These are phyloP conservation scores for Gastracanthus pulcherrimus DNA, from an alignment of 2,888 invertebrate species.

Conservation along the genomic window DNA sequence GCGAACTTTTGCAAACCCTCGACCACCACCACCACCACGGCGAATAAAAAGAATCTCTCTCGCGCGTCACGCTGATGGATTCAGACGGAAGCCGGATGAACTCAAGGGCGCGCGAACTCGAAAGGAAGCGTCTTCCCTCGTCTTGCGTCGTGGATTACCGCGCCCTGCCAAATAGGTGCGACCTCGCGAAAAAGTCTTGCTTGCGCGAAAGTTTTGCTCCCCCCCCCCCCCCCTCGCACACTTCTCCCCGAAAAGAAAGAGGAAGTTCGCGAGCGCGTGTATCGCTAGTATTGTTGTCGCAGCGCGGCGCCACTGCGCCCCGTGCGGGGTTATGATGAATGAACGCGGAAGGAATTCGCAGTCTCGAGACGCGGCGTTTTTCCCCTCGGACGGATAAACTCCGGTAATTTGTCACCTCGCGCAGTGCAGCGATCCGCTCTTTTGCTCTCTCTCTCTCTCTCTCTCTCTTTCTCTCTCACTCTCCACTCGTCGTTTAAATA, in stretches of 20 bases:
- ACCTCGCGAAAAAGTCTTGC: background rate
- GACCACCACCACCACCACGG: background rate
- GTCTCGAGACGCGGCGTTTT: background rate
- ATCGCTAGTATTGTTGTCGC: background rate
- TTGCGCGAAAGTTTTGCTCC: too few species aligned
- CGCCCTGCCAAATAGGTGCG: background rate
- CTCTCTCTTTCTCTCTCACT: too few species aligned
- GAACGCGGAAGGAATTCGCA: background rate
- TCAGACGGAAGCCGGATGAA: background rate
- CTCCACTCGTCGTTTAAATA: conserved; percentile 13
- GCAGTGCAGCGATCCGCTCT: background rate
- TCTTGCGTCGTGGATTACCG: too few species aligned
- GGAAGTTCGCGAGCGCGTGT: too few species aligned
- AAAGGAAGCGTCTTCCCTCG: too few species aligned
- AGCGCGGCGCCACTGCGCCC: background rate
- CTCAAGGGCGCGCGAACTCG: background rate
- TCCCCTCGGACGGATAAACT: conserved; percentile 24
- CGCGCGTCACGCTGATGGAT: background rate
- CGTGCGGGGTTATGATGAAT: conserved; percentile 3
- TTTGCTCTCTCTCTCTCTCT: background rate
- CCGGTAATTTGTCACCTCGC: conserved; percentile 29
- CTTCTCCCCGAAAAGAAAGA: too few species aligned
- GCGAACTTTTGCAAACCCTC: too few species aligned
- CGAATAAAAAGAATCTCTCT: too few species aligned
- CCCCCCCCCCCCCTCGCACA: too few species aligned